Conservation (phyloP, 2,113 vertebrate genomes). For the Bujurquina vittata region DNA sequence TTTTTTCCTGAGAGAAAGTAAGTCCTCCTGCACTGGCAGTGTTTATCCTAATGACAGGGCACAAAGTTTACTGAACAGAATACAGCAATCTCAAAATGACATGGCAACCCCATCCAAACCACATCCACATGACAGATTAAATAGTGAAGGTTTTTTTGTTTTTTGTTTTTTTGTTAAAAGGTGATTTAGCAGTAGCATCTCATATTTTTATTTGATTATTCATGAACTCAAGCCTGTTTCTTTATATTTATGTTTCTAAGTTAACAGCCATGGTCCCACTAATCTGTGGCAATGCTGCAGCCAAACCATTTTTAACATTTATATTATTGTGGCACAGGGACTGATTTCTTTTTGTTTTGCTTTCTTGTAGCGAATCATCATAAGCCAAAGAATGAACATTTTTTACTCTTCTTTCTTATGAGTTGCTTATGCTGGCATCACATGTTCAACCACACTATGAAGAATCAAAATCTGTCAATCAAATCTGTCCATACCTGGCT, state of each 20-base stretch:
- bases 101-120: conserved; percentile 25
- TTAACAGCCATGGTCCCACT: background rate
- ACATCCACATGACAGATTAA: conserved; percentile 28
- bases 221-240: background rate
- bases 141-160: background rate
- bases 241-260: background rate
- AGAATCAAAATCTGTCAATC: background rate
- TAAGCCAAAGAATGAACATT: background rate
- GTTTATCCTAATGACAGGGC: conserved; percentile 62
- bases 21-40: conserved; percentile 23
- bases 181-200: background rate
- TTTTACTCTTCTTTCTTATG: background rate
- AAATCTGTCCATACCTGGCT: accelerated
- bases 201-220: background rate
- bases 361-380: background rate
- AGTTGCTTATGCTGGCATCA: background rate
- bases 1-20: background rate
- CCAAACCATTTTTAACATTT: background rate
- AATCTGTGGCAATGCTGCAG: background rate
- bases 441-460: background rate
- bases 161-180: background rate
- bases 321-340: background rate
- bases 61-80: conserved; percentile 33
- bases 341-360: background rate
- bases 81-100: conserved; percentile 41